Base-by-base conservation (phyloP, 2,113 vertebrate genomes). In the Sylvietta virens region DNA sequence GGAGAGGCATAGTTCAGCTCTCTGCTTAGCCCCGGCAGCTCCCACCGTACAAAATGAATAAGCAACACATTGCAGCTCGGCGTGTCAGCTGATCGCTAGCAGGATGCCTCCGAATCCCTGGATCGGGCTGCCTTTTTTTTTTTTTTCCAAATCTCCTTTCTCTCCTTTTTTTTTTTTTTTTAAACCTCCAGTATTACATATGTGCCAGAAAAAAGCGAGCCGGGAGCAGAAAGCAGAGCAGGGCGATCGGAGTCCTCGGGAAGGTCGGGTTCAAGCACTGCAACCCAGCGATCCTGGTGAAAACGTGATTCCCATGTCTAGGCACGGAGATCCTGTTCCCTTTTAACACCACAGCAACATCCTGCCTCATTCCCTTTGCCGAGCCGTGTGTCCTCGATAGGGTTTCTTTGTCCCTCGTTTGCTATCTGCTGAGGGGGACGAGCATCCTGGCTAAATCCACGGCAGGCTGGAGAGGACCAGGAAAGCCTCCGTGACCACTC, bases 1-100 rank as follows among this genome's bases (percentile, higher is more conserved):
- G 97, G 98, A 98, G 98, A 98, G 98, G 98, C 98, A 98, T 98
- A 98, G 98, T 98, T 98, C 97, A 98, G 97, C 98, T 98, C 97
- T 96, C 98, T 97, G 98, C 98, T 98, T 98, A 98, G 97, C 97
- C 98, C 98, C 98, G 98, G 98, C 98, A 98, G 98, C 98, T 98
- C 98, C 97, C 98, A 97, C 98, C 90, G 98, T 98, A 97, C 97
- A 92, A 98, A 98, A 98, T 97, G 98, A 98, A 98, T 98, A 98
- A 98, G 98, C 98, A 98, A 98, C 98, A 98, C 98, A 98, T 98
- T 98, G 98, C 98, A 98, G 87, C 87, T 90, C 97, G 97, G 97
- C 94, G 95, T 78, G 98, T 98, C 98, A 98, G 98, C 98, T 98
- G 98, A 98, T 98, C 97, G 96, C 97, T 97, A 97, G 97, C 96